A percentile compares a stretch with the other conserved stretches of the same genome.
Conservation (phyloP, 1,140 invertebrate genomes). For the Chironomus tepperi region DNA sequence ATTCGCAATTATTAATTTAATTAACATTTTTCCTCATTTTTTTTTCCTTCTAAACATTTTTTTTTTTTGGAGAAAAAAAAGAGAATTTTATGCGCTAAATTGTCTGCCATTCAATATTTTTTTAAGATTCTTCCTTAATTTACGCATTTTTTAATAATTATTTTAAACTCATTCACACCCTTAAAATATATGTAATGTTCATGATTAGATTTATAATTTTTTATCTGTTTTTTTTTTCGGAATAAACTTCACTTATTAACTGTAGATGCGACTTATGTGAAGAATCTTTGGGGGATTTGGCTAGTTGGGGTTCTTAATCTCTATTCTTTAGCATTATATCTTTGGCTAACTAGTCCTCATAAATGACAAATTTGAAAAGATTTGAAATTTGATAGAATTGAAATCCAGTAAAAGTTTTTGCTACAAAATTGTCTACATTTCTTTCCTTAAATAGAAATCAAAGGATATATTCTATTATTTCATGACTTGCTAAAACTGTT, state of each 20-base stretch:
- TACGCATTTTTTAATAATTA: not conserved
- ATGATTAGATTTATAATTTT: not conserved
- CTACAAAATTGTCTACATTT: too few relatives aligned
- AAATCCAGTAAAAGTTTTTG: too few relatives aligned
- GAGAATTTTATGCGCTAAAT: not conserved
- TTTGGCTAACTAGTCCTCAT: too few relatives aligned
- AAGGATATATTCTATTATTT: too few relatives aligned
- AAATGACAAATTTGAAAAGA: too few relatives aligned
- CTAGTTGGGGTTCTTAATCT: too few relatives aligned
- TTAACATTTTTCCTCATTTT: not conserved
- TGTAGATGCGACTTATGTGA: not conserved
- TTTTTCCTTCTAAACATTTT: conserved; percentile 13
- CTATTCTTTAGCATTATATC: too few relatives aligned
- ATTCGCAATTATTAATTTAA: not conserved
- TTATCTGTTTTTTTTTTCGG: not conserved
- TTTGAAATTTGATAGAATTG: too few relatives aligned
- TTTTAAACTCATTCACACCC: conserved; percentile 20
- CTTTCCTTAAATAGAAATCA: too few relatives aligned
- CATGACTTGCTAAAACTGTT: too few relatives aligned
- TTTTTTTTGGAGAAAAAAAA: conserved; percentile 14
- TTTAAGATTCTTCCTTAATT: not conserved
- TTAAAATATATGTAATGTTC: not conserved
- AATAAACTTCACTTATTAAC: not conserved
- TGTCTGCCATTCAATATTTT: conserved; percentile 12
- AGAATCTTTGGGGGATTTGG: not conserved